Evolutionary conservation across 2,888 invertebrate species (phyloP), one percentile per base, ranked within the genome.

Genomic region (Anorthoa munda): DNA sequence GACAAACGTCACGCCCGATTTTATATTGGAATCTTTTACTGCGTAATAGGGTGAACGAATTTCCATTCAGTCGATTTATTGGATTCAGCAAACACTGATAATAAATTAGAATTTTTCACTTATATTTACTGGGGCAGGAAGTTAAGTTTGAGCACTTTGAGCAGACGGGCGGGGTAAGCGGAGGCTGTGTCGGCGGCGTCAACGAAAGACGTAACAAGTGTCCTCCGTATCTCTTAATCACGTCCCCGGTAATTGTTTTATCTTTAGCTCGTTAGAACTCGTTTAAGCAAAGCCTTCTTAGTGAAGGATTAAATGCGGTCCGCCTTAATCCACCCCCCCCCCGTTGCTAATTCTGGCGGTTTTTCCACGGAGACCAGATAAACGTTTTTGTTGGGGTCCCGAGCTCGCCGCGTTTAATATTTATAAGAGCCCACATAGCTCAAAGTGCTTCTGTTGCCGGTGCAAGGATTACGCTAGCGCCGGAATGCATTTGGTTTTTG

Each of bases 221-320:
- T 95, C 95, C 91, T 90, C 92, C 90, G 95, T 95, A 95, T 95
- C 95, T 96, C 95, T 96, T 96, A 96, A 96, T 96, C 95, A 95
- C 95, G 94, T 92, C 92, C 86, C 91, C 93, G 92, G 94, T 96
- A 96, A 96, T 96, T 96, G 96, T 96, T 96, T 96, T 96, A 96
- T 96, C 96, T 95, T 94, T 93, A 95, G 96, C 96, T 96, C 96
- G 96, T 96, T 96, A 96, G 95, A 95, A 96, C 96, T 96, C 96
- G 96, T 96, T 96, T 96, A 96, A 96, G 95, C 93, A 96, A 96
- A 96, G 96, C 95, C 96, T 95, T 95, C 96, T 96, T 96, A 96
- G 95, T 95, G 95, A 95, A 95, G 96, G 96, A 96, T 96, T 96
- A 96, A 95, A 95, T 95, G 95, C 94, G 96, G 96, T 93, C 94